Evolutionary conservation across 2,888 invertebrate species (phyloP).

Genomic region (Pammene fasciana): DNA sequence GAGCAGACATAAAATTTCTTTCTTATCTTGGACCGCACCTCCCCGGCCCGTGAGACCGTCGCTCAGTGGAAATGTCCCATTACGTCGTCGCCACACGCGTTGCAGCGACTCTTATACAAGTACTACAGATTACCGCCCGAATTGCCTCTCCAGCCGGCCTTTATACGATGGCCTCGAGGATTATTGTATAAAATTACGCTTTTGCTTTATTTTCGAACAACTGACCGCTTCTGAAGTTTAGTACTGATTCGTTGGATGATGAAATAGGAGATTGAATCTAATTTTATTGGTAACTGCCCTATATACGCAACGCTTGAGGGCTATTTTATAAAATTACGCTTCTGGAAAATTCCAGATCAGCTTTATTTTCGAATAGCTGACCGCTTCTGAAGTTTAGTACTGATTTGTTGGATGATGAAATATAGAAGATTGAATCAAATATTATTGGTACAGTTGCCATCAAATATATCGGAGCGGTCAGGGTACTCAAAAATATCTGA

Average conservation of each 20-base stretch:
- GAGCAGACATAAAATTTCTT: too few species aligned
- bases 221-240: constrained; percentile 8
- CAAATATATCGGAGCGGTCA: too few species aligned
- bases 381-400: too few species aligned
- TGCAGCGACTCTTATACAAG: constrained; percentile 74
- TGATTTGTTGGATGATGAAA: too few species aligned
- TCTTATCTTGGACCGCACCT: constrained; percentile 44
- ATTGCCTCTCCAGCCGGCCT: constrained; percentile 66
- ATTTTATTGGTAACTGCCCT: too few species aligned
- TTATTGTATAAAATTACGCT: constrained; percentile 42
- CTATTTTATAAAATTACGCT: too few species aligned
- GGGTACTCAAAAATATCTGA: too few species aligned
- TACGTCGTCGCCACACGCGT: constrained; percentile 76
- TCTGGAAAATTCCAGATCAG: too few species aligned
- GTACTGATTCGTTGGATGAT: constrained; percentile 2
- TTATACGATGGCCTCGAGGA: constrained; percentile 50
- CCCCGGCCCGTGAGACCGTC: constrained; percentile 66
- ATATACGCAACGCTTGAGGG: too few species aligned
- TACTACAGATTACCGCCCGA: constrained; percentile 68
- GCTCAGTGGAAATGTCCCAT: constrained; percentile 78
- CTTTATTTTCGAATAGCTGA: too few species aligned
- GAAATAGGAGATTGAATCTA: not conserved
- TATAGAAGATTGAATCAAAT: too few species aligned
- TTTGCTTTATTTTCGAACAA: constrained; percentile 35
- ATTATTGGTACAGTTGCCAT: too few species aligned